phyloP scores from a whole-genome alignment of 1,140 invertebrate genomes.

The Diachasma alloeum region DNA sequence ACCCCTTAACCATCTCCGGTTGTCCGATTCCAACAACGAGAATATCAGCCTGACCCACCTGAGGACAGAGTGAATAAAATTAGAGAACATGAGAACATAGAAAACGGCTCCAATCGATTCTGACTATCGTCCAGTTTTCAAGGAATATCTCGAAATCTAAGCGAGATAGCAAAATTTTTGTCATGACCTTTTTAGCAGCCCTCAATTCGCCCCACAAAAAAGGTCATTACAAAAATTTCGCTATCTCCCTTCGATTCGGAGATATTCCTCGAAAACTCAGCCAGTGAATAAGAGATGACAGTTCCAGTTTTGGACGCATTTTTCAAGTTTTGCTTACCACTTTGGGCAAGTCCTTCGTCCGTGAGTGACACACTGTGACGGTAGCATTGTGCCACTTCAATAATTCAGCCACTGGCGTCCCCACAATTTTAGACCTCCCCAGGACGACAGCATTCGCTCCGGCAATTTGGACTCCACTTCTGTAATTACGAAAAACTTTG shows the following conservation, averaged over 20 bases:
- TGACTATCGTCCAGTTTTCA: too few species aligned
- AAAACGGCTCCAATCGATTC: too few species aligned
- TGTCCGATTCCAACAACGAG: constrained; percentile 95
- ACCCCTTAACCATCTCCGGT: constrained; percentile 90
- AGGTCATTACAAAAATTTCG: too few species aligned
- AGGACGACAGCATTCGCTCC: constrained; percentile 93
- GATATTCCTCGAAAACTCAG: too few species aligned
- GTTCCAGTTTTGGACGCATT: background rate
- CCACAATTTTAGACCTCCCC: constrained; percentile 97
- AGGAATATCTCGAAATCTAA: too few species aligned
- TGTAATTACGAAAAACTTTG: constrained; percentile 36
- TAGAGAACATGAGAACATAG: too few species aligned
- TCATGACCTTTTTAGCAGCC: too few species aligned
- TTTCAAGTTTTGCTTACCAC: constrained; percentile 68
- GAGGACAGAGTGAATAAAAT: background rate
- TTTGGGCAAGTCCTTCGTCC: constrained; percentile 83
- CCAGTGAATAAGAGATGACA: too few species aligned
- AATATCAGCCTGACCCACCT: constrained; percentile 83
- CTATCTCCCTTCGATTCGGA: too few species aligned
- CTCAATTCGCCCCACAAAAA: too few species aligned
- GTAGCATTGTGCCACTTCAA: constrained; percentile 97
- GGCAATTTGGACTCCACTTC: constrained; percentile 78
- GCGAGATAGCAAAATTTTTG: too few species aligned
- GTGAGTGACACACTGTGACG: constrained; percentile 96
- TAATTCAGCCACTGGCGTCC: constrained; percentile 92